A percentile compares a stretch with the other conserved stretches of the same genome.
Conservation (phyloP, 92 coral and sea anemone species). For the Palythoa caribaeorum region DNA sequence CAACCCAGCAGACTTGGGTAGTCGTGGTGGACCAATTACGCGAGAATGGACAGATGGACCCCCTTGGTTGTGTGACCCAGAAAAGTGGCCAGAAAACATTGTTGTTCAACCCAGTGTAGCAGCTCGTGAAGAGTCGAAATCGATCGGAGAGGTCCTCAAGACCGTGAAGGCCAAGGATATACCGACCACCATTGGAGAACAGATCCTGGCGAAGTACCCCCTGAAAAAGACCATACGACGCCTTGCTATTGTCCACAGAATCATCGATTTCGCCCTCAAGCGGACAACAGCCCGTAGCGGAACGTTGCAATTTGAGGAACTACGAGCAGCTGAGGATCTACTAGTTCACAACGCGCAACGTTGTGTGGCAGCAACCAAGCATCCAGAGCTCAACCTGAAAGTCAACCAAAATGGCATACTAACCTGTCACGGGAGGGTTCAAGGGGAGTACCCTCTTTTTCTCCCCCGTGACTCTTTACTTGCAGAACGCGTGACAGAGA, state of each 20-base stretch:
- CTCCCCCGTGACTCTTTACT: slow-evolving; percentile 15
- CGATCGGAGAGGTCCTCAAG: neutral
- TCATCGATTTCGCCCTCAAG: neutral
- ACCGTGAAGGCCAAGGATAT: neutral
- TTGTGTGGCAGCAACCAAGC: neutral
- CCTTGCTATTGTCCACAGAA: neutral
- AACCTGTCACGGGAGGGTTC: slow-evolving; percentile 42
- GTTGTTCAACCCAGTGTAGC: neutral
- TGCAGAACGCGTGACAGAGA: slow-evolving; percentile 7
- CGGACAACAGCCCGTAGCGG: neutral
- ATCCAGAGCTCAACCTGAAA: slow-evolving; percentile 34
- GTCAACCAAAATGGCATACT: slow-evolving; percentile 16
- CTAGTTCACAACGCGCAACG: slow-evolving; percentile 25
- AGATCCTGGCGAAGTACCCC: neutral
- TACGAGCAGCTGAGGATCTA: slow-evolving; percentile 9
- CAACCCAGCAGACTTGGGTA: slow-evolving; percentile 53
- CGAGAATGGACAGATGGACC: neutral
- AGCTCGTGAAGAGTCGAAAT: neutral
- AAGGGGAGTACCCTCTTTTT: slow-evolving; percentile 43
- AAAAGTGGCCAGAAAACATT: neutral
- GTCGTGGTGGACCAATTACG: slow-evolving; percentile 26
- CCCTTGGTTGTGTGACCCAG: neutral
- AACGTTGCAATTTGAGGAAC: neutral
- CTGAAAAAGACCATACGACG: neutral
- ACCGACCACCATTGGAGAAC: slow-evolving; percentile 6